Evolutionary conservation across 2,888 invertebrate species (phyloP), one percentile per base, ranked within the genome.

Genomic region (Ectobius pallidus): DNA sequence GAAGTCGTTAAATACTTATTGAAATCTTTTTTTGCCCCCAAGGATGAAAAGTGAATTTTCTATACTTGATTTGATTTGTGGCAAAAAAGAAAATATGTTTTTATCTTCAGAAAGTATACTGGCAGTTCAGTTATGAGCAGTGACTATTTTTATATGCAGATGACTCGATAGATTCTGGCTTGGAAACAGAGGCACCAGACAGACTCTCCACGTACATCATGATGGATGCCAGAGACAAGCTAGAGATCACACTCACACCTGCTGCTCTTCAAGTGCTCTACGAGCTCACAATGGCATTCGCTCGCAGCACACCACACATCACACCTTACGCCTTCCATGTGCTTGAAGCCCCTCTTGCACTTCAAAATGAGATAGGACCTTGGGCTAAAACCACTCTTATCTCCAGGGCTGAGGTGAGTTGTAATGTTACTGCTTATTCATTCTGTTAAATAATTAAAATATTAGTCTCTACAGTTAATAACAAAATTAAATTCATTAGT

Each of bases 191-290:
- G 22, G 79, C 71, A 78, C 74, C 79, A 0, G 85, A 85, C 63
- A 83, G 83, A 11, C 77, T 83, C 61, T 90, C 92, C 62, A 89
- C 89, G 0, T 92, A 92, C 81, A 79, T 93, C 7, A 84, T 92
- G 68, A 79, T 93, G 3, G 90, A 91, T 76, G 89, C 91, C 0
- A 86, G 88, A 67, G 90, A 92, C 75, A 84, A 86, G 58, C 83
- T 94, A 3, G 88, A 91, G 77, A 78, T 92, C 1, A 91, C 91
- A 0, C 79, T 93, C 32, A 91, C 92, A 0, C 90, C 92, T 2
- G 87, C 83, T 79, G 88, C 84, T 34, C 86, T 93, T 4, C 84
- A 88, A 70, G 87, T 88, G 3, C 78, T 91, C 55, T 84, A 86
- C 42, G 84, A 85, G 58, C 78, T 86, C 7, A 74, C 82, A 14